These are phyloP conservation scores for Zonotrichia albicollis DNA, from an alignment of 2,797 vertebrate genomes.

Conservation along the genomic window DNA sequence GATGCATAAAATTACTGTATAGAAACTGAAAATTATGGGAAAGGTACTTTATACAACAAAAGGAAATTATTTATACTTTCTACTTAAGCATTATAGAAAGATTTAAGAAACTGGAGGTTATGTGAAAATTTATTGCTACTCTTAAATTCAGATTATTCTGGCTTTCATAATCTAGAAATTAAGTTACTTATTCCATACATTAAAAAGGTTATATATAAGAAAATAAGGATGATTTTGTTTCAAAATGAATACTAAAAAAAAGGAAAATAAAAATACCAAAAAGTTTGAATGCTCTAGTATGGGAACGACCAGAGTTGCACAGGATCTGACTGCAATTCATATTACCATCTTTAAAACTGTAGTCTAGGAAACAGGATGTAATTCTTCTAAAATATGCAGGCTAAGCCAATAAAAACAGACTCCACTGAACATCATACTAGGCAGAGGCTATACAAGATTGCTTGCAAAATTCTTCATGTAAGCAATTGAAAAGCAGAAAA, in stretches of 20 bases:
- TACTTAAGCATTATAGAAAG: not conserved
- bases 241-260: not conserved
- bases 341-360: not conserved
- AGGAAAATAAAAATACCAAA: not conserved
- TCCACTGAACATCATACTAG: not conserved
- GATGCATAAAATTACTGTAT: not conserved
- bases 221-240: not conserved
- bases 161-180: not conserved
- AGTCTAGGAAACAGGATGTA: not conserved
- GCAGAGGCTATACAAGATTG: not conserved
- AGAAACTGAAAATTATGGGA: not conserved
- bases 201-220: not conserved
- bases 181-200: not conserved
- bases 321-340: not conserved
- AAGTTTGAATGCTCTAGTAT: not conserved
- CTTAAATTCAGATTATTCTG: not conserved
- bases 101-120: not conserved
- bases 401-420: not conserved
- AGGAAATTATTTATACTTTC: not conserved
- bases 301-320: not conserved
- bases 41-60: not conserved
- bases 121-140: not conserved
- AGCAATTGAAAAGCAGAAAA: not conserved
- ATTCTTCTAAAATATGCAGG: not conserved
- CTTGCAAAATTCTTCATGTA: not conserved